Percentiles rank a stretch among this genome's conserved stretches.
phyloP scores from a whole-genome alignment of 2,113 vertebrate genomes.

The Chionomys nivalis region DNA sequence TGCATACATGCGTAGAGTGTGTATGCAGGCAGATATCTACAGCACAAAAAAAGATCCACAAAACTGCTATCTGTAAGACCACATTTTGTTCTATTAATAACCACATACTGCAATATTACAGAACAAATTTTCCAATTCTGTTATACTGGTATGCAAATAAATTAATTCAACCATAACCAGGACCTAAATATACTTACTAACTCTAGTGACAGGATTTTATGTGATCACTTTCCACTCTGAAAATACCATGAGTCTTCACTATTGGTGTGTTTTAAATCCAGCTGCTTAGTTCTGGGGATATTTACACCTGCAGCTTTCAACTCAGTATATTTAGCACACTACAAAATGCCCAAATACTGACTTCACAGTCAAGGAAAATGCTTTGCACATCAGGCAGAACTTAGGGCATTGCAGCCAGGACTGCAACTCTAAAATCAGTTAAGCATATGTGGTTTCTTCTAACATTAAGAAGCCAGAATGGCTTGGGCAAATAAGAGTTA shows the following conservation, averaged over 20 bases:
- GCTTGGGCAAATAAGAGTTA: background rate
- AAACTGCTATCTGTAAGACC: constrained; percentile 66
- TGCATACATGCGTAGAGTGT: background rate
- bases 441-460: background rate
- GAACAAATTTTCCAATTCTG: constrained; percentile 78
- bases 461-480: constrained; percentile 12
- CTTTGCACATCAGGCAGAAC: background rate
- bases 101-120: constrained; percentile 73
- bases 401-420: background rate
- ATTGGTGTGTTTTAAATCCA: constrained; percentile 71
- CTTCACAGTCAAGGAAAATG: background rate
- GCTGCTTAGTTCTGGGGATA: constrained; percentile 36
- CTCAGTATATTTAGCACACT: constrained; percentile 14
- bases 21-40: constrained; percentile 49
- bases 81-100: constrained; percentile 75
- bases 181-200: constrained; percentile 70
- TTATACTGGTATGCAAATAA: constrained; percentile 80
- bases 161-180: constrained; percentile 68
- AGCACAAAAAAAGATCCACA: constrained; percentile 70
- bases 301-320: constrained; percentile 53
- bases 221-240: constrained; percentile 44
- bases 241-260: constrained; percentile 51
- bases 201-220: constrained; percentile 59
- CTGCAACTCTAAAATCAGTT: background rate
- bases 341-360: background rate